Evolutionary conservation across 2,888 invertebrate genomes (phyloP), one percentile per base, ranked within the genome.

Genomic region (Ptilodon capucinus): DNA sequence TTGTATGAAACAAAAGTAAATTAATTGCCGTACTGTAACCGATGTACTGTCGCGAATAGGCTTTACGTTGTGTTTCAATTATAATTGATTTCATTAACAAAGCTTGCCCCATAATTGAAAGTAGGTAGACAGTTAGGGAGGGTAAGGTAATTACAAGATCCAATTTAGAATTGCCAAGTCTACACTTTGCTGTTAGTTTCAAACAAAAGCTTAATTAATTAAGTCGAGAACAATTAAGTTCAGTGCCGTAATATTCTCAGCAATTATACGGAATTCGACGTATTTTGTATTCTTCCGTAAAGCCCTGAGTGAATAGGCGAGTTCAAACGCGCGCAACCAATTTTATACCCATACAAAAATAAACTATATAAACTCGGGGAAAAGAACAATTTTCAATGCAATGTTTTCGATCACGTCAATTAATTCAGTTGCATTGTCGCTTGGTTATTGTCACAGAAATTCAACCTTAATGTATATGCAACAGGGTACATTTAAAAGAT

Each of bases 131-230:
- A 85, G 84, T 85, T 85, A 84, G 81, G 82, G 86, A 84, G 86
- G 87, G 86, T 82, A 87, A 83, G 89, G 89, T 90, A 90, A 91
- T 91, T 91, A 91, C 90, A 88, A 89, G 90, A 91, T 89, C 90
- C 90, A 91, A 91, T 91, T 91, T 90, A 88, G 90, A 89, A 89
- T 90, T 91, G 90, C 90, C 90, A 89, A 89, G 88, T 91, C 88
- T 90, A 91, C 90, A 90, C 89, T 89, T 89, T 88, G 89, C 90
- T 88, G 90, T 87, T 90, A 91, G 91, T 91, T 91, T 88, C 89
- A 90, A 90, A 91, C 91, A 91, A 90, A 89, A 90, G 89, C 90
- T 91, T 90, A 91, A 91, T 90, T 91, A 91, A 91, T 91, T 91
- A 90, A 89, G 89, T 88, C 88, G 87, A 87, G 88, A 91, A 91